A percentile compares a stretch with the other conserved stretches of the same genome.
Evolutionary conservation across 2,888 invertebrate species (phyloP).

Genomic region (Drosophila merina): DNA sequence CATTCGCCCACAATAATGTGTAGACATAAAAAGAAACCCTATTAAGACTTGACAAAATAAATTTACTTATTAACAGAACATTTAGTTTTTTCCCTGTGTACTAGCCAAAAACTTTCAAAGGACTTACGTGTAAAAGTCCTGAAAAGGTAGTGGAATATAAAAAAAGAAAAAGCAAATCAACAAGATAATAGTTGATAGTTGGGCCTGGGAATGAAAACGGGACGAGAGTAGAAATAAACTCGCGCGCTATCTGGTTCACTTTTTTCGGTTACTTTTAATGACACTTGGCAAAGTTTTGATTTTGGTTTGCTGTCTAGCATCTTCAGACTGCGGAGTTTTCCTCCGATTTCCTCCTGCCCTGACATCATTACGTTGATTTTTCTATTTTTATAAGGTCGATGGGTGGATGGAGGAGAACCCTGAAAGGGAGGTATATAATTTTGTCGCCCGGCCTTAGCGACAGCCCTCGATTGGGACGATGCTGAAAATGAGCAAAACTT

Average conservation of each 20-base stretch:
- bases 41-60: neutral
- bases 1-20: neutral
- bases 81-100: constrained; percentile 3
- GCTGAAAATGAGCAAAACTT: constrained; percentile 79
- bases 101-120: constrained; percentile 11
- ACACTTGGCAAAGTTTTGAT: constrained; percentile 76
- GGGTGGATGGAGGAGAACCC: neutral
- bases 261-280: constrained; percentile 73
- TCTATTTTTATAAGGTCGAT: constrained; percentile 20
- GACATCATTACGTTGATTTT: constrained; percentile 75
- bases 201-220: constrained; percentile 27
- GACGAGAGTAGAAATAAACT: constrained; percentile 26
- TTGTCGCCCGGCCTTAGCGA: constrained; percentile 51
- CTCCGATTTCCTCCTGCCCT: constrained; percentile 27
- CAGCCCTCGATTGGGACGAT: constrained; percentile 63
- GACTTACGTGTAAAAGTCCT: constrained; percentile 17
- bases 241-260: constrained; percentile 24
- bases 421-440: constrained; percentile 30
- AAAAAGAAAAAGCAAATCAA: constrained; percentile 58
- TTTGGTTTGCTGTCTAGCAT: constrained; percentile 48
- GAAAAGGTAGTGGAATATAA: constrained; percentile 12
- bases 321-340: constrained; percentile 33
- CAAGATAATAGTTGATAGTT: constrained; percentile 63
- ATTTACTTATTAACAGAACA: too few relatives aligned
- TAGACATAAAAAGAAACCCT: constrained; percentile 2